Conservation (phyloP, 2,888 invertebrate species). For the Dynastes tityus region DNA sequence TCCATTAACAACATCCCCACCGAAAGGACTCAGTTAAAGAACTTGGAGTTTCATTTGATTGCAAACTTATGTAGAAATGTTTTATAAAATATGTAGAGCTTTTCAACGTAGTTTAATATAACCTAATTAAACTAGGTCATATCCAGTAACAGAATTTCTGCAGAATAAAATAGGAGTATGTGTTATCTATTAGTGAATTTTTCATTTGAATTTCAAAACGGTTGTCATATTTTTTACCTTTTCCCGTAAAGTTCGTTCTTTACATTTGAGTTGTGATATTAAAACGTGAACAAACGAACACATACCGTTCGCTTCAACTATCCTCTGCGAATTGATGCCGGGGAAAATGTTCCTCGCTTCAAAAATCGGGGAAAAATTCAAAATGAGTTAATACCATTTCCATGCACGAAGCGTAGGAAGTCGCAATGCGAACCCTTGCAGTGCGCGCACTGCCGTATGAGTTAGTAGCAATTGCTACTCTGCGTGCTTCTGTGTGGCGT, state of each 20-base stretch:
- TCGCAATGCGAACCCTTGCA: slow-evolving; percentile 21
- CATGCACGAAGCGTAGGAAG: slow-evolving; percentile 19
- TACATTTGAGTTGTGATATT: not conserved
- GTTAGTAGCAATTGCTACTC: slow-evolving; percentile 25
- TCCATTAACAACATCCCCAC: too few relatives aligned
- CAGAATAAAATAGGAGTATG: too few relatives aligned
- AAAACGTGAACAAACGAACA: not conserved
- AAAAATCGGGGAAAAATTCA: slow-evolving; percentile 2
- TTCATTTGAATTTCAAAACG: too few relatives aligned
- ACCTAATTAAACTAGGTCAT: too few relatives aligned
- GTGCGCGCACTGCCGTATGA: not conserved
- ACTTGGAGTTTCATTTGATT: too few relatives aligned
- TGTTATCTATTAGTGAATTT: too few relatives aligned
- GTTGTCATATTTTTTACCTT: not conserved
- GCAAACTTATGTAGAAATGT: too few relatives aligned
- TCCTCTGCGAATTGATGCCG: not conserved
- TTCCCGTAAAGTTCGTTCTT: not conserved
- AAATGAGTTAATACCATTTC: slow-evolving; percentile 12
- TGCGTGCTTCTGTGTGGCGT: not conserved
- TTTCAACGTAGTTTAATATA: too few relatives aligned
- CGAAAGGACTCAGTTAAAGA: too few relatives aligned
- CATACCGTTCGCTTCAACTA: too few relatives aligned
- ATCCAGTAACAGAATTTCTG: too few relatives aligned
- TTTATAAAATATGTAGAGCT: too few relatives aligned
- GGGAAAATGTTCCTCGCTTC: not conserved